phyloP scores from a whole-genome alignment of 2,797 vertebrate species.

The Microcaecilia unicolor region DNA sequence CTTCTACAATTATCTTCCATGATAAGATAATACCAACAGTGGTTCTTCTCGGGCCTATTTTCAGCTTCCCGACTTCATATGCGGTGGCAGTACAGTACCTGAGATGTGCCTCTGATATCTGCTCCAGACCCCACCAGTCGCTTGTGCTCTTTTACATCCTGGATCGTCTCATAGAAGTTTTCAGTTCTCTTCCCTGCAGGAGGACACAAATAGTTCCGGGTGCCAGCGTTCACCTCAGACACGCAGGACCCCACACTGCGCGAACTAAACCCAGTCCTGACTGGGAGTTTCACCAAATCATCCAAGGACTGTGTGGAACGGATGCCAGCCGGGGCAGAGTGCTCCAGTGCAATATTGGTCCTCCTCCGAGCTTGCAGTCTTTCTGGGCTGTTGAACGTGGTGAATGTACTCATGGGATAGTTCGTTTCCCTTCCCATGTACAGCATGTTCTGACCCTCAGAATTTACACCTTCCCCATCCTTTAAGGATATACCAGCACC shows the following conservation, averaged over 20 bases:
- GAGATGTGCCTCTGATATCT: no score
- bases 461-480: neutral
- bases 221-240: conserved; percentile 9
- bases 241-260: neutral
- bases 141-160: conserved; percentile 3
- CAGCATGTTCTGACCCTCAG: neutral
- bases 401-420: neutral
- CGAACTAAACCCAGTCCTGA: neutral
- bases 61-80: no score
- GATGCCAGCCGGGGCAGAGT: neutral
- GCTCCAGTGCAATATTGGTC: neutral
- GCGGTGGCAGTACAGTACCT: no score
- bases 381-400: neutral
- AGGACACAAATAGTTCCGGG: conserved; percentile 9
- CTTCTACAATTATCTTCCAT: no score
- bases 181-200: conserved; percentile 21
- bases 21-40: no score
- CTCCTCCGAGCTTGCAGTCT: neutral
- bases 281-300: conserved; percentile 22
- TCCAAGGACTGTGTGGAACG: conserved; percentile 41
- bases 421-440: neutral
- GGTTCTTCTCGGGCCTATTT: no score
- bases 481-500: neutral
- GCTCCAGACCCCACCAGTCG: neutral
- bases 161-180: conserved; percentile 18